Conservation (phyloP, 2,113 vertebrate genomes). For the Marcusenius ussheri region DNA sequence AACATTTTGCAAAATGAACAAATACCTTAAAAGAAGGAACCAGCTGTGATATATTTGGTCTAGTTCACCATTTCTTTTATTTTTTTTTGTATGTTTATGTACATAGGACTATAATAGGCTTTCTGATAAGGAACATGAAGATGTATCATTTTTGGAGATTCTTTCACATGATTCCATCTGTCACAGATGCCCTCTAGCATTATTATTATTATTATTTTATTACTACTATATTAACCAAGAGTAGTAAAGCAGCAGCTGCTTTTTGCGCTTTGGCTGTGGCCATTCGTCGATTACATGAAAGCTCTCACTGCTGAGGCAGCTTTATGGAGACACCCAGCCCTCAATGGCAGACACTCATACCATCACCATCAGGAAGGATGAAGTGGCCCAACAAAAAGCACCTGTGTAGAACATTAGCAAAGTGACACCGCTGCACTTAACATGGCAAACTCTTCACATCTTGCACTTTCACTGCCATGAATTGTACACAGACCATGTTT, state of each 20-base stretch:
- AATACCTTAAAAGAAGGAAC: constrained; percentile 40
- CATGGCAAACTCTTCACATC: not conserved
- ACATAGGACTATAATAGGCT: constrained; percentile 37
- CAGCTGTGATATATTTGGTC: constrained; percentile 57
- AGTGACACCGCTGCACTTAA: not conserved
- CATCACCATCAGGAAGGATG: not conserved
- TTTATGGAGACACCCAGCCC: not conserved
- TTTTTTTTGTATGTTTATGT: constrained; percentile 28
- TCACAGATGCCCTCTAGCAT: constrained; percentile 25
- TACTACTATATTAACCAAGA: not conserved
- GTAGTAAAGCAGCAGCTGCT: constrained; percentile 39
- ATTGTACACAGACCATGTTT: not conserved
- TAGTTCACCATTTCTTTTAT: constrained; percentile 50
- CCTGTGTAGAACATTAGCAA: not conserved
- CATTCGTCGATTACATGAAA: constrained; percentile 19
- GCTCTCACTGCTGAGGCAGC: not conserved
- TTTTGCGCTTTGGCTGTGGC: constrained; percentile 29
- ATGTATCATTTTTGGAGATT: constrained; percentile 4
- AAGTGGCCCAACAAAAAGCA: not conserved
- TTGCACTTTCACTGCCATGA: not conserved
- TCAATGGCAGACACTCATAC: not conserved
- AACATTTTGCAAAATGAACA: constrained; percentile 36
- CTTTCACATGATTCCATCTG: not conserved
- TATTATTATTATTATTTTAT: constrained; percentile 39
- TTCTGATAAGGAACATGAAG: constrained; percentile 43